Conservation (phyloP, 2,113 vertebrate genomes). For the Xerus inauris region DNA sequence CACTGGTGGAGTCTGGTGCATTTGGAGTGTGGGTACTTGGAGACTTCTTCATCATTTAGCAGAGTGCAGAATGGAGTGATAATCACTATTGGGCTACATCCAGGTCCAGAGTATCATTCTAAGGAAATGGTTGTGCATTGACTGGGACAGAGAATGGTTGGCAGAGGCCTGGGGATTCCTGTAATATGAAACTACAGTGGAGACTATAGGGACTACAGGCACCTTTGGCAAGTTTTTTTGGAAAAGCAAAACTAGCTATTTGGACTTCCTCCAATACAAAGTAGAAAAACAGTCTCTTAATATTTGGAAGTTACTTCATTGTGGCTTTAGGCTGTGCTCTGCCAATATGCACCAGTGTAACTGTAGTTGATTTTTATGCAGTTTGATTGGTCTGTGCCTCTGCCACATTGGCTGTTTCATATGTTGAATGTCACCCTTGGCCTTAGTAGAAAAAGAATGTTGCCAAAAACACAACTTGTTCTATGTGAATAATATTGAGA, state of each 20-base stretch:
- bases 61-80: not conserved
- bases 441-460: conserved; percentile 10
- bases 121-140: not conserved
- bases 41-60: not conserved
- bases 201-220: not conserved
- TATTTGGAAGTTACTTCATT: not conserved
- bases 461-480: conserved; percentile 10
- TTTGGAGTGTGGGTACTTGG: rapidly evolving
- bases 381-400: not conserved
- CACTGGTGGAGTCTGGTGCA: not conserved
- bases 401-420: not conserved
- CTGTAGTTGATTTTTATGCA: not conserved
- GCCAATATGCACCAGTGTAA: not conserved
- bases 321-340: not conserved
- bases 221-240: not conserved
- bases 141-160: not conserved
- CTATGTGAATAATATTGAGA: conserved; percentile 33
- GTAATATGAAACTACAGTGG: not conserved
- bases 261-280: not conserved
- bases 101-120: not conserved
- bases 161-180: not conserved
- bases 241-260: not conserved
- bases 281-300: not conserved
- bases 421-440: conserved; percentile 15
- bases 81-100: not conserved